These are phyloP conservation scores for Camptogramma bilineatum DNA, from an alignment of 2,888 invertebrate species.

Conservation along the genomic window DNA sequence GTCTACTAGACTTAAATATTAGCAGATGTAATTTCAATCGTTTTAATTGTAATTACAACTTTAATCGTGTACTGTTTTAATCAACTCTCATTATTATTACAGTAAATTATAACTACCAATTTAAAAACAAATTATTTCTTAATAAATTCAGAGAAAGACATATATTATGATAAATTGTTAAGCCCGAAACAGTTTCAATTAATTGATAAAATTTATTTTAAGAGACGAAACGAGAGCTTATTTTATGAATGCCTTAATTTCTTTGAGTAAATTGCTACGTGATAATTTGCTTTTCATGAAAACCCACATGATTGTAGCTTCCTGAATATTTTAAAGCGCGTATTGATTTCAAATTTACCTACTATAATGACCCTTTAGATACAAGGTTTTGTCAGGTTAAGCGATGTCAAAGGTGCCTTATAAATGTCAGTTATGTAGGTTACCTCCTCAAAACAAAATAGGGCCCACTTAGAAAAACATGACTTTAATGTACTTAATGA, in stretches of 20 bases:
- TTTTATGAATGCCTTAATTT: neutral
- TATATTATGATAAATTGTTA: neutral
- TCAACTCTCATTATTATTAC: too few relatives aligned
- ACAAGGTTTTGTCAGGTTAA: neutral
- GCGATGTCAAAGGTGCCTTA: neutral
- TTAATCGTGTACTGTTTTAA: too few relatives aligned
- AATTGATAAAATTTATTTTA: slow-evolving; percentile 1
- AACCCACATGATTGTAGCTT: neutral
- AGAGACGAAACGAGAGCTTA: neutral
- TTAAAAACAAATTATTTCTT: too few relatives aligned
- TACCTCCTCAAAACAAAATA: too few relatives aligned
- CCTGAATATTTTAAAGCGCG: neutral
- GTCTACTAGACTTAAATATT: too few relatives aligned
- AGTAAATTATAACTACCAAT: too few relatives aligned
- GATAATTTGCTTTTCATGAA: neutral
- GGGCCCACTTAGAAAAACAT: too few relatives aligned
- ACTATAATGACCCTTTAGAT: neutral
- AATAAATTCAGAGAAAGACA: too few relatives aligned
- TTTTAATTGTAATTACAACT: too few relatives aligned
- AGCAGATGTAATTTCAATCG: too few relatives aligned
- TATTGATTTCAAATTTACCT: neutral
- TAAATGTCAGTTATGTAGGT: too few relatives aligned
- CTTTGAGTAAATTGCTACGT: slow-evolving; percentile 28
- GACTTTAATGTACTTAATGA: too few relatives aligned
- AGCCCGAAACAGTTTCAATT: slow-evolving; percentile 1